Conservation (phyloP, 2,888 invertebrate species). For the Galerucella calmariensis region DNA sequence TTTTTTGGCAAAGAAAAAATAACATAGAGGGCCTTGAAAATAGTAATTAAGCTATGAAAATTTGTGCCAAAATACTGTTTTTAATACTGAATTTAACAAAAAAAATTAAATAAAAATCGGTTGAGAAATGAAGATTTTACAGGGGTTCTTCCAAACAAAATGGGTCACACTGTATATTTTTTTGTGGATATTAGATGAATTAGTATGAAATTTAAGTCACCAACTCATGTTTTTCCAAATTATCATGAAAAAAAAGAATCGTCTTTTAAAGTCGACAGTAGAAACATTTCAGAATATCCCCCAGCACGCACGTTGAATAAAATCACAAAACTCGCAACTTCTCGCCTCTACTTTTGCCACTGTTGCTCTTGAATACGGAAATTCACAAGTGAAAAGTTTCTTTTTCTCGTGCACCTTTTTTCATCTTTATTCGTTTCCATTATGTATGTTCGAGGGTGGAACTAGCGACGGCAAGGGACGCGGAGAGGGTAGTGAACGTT, state of each 20-base stretch:
- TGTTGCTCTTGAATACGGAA: slow-evolving; percentile 44
- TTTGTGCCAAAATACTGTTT: too few relatives aligned
- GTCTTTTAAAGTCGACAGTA: slow-evolving; percentile 31
- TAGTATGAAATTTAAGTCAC: too few relatives aligned
- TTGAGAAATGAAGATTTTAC: too few relatives aligned
- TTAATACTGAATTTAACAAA: too few relatives aligned
- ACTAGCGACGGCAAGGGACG: slow-evolving; percentile 19
- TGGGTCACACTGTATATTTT: too few relatives aligned
- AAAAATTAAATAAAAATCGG: too few relatives aligned
- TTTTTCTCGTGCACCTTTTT: slow-evolving; percentile 36
- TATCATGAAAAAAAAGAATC: slow-evolving; percentile 20
- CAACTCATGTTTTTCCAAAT: neutral
- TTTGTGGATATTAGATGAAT: too few relatives aligned
- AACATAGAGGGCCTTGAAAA: too few relatives aligned
- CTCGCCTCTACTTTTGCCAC: slow-evolving; percentile 28
- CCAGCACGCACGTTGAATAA: slow-evolving; percentile 41
- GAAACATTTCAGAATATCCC: slow-evolving; percentile 39
- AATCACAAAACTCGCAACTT: slow-evolving; percentile 38
- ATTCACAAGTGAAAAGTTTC: slow-evolving; percentile 39
- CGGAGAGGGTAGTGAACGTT: slow-evolving; percentile 11
- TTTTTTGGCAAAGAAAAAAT: too few relatives aligned
- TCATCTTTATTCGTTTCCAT: slow-evolving; percentile 41
- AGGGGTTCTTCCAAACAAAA: too few relatives aligned
- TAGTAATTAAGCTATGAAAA: too few relatives aligned
- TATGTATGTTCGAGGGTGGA: slow-evolving; percentile 42